A percentile compares a stretch with the other conserved stretches of the same genome.
These are phyloP conservation scores for Oncorhynchus gorbuscha DNA, from an alignment of 2,113 vertebrate genomes.

Conservation along the genomic window DNA sequence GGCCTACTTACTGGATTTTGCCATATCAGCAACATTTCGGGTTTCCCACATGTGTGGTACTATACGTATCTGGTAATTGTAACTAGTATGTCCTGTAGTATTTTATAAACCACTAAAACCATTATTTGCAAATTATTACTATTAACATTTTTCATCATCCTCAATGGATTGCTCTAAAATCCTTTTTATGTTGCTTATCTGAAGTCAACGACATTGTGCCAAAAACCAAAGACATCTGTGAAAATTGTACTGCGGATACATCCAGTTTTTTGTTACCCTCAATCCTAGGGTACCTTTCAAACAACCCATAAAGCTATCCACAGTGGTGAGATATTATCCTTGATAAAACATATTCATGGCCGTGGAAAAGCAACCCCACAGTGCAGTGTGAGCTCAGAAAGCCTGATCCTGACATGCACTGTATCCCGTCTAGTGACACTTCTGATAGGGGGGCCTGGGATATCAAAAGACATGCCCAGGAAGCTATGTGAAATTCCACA, in stretches of 20 bases:
- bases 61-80: too few species aligned
- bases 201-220: too few species aligned
- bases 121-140: too few species aligned
- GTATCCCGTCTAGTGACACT: slow-evolving; percentile 55
- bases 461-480: slow-evolving; percentile 43
- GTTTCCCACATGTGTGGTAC: background rate
- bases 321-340: slow-evolving; percentile 12
- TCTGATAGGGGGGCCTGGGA: slow-evolving; percentile 28
- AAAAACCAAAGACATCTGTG: too few species aligned
- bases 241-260: too few species aligned
- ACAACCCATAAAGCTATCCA: background rate
- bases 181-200: too few species aligned
- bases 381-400: too few species aligned
- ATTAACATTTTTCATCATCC: too few species aligned
- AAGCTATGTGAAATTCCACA: slow-evolving; percentile 74
- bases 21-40: background rate
- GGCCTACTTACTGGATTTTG: background rate
- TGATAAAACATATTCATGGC: slow-evolving; percentile 18
- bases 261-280: background rate
- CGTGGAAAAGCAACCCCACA: background rate
- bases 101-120: too few species aligned
- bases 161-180: too few species aligned
- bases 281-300: background rate
- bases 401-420: slow-evolving; percentile 33
- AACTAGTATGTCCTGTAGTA: too few species aligned